Evolutionary conservation across 2,113 vertebrate species (phyloP).

Genomic region (Rhineura floridana): DNA sequence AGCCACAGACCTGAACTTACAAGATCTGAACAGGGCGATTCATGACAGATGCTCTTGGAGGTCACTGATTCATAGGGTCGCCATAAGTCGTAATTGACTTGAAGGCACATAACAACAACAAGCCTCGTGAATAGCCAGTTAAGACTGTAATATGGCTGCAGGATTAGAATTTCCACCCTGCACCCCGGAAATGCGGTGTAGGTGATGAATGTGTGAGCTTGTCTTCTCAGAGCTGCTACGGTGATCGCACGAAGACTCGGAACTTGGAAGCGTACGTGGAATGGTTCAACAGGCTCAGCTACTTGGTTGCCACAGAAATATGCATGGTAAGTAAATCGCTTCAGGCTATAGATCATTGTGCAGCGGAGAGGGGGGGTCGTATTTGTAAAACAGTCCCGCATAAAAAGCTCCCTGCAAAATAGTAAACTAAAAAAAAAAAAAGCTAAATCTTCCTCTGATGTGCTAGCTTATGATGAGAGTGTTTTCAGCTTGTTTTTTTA

Average conservation of each 20-base stretch:
- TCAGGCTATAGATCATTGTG: neutral
- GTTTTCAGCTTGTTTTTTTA: neutral
- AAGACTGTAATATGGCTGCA: neutral
- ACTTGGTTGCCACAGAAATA: constrained; percentile 95
- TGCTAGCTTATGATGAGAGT: neutral
- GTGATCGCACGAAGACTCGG: constrained; percentile 85
- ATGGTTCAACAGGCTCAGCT: constrained; percentile 97
- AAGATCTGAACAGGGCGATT: no score
- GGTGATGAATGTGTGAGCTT: neutral
- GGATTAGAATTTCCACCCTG: neutral
- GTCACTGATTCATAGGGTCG: no score
- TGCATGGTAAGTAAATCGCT: constrained; percentile 85
- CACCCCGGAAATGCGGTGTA: neutral
- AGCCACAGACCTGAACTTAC: no score
- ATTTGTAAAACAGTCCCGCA: no score
- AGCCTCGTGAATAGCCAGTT: neutral
- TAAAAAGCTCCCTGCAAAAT: neutral
- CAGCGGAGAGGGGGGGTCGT: neutral
- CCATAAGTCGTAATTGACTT: no score
- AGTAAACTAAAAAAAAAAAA: neutral
- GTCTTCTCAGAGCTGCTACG: constrained; percentile 80
- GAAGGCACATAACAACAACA: no score
- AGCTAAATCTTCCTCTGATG: neutral
- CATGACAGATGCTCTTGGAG: no score
- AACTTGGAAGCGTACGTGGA: constrained; percentile 93